Base-by-base conservation (phyloP, 2,888 invertebrate species). In the Cataglyphis cursor region DNA sequence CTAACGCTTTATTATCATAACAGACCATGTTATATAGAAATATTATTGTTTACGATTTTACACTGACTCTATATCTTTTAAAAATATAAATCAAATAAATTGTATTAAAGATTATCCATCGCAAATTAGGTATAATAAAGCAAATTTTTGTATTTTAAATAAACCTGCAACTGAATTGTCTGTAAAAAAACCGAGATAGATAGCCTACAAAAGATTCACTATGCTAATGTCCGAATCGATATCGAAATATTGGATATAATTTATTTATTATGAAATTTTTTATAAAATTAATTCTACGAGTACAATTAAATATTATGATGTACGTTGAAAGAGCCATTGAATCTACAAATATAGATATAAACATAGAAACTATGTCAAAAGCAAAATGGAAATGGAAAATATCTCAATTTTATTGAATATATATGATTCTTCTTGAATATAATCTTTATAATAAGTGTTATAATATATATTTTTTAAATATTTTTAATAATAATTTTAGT, bases 1-100 rank as follows among this genome's bases (percentile, higher is more conserved):
- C 8, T 54, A 70, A 72, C 28, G 12, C 41, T 41, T 73, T 73
- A 73, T 57, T 70, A 59, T n/a, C 12, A n/a, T 12, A 28, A 38
- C 18, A 59, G 5, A 62, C 10, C 4, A 35, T 51, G n/a, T 51
- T 64, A 74, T 35, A 65, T 64, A 74, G 21, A 74, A 48, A 24
- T 74, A 35, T 59, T 12, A 31, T 73, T 51, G 1, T 51, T 51
- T 59, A 61, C 6, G 18, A 9, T n/a, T 74, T 74, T 41, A 74
- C 28, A 5, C 15, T 6, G 1, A 1, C n/a, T 64, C 48, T 41
- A n/a, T 38, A 38, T 24, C 21, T 51, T n/a, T 8, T 51, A 68
- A 48, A 41, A 44, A 8, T 21, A 5, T 0, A 64, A 64, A 18
- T 74, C 10, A 28, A 62, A 48, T 74, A 35, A n/a, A 74, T 64